These are phyloP conservation scores for Neosilurus hyrtlii DNA, from an alignment of 2,797 vertebrate genomes.

Conservation along the genomic window DNA sequence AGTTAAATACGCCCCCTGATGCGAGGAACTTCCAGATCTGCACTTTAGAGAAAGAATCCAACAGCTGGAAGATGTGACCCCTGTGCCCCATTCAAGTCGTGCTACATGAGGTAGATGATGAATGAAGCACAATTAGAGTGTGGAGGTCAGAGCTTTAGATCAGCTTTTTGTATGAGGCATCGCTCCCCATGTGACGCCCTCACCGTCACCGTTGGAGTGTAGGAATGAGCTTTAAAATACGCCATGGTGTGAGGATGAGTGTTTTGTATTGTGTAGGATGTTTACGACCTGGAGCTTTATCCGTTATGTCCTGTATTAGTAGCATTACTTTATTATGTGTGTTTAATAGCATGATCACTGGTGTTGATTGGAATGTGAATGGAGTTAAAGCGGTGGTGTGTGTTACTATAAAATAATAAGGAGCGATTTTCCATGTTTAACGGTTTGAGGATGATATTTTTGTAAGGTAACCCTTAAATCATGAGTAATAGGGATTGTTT, in stretches of 20 bases:
- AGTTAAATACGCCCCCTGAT: slow-evolving; percentile 44
- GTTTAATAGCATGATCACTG: not conserved
- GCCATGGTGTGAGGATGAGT: not conserved
- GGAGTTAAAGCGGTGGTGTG: too few relatives aligned
- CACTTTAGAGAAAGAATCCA: slow-evolving; percentile 35
- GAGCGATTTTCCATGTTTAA: not conserved
- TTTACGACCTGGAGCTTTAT: not conserved
- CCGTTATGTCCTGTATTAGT: not conserved
- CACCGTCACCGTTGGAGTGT: not conserved
- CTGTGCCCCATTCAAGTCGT: slow-evolving; percentile 23
- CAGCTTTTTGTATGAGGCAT: slow-evolving; percentile 29
- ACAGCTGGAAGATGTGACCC: slow-evolving; percentile 51
- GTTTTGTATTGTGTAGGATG: not conserved
- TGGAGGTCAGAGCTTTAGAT: slow-evolving; percentile 37
- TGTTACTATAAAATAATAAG: not conserved
- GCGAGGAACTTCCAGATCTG: slow-evolving; percentile 27
- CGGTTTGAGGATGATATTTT: not conserved
- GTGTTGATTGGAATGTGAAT: not conserved
- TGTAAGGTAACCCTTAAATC: not conserved
- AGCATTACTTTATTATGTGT: not conserved
- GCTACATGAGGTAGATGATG: slow-evolving; percentile 34
- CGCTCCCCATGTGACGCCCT: not conserved
- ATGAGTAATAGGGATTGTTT: not conserved
- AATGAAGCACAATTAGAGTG: slow-evolving; percentile 50
- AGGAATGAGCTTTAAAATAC: slow-evolving; percentile 12